Evolutionary conservation across 2,888 invertebrate species (phyloP), one percentile per base, ranked within the genome.

Genomic region (Drosophila yooni): DNA sequence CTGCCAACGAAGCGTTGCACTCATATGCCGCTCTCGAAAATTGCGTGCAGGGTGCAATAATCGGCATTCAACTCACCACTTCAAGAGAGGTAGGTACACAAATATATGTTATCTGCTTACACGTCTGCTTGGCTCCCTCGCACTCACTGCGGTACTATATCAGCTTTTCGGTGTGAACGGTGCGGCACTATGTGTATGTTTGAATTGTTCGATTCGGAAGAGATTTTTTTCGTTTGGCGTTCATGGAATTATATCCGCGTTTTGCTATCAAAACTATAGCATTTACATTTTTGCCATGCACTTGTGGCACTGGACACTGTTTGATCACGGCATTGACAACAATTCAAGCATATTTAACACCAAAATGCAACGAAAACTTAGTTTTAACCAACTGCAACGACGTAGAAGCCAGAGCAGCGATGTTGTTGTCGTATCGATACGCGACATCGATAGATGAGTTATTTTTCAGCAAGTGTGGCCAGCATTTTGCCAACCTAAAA

Each of bases 31-130:
- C 69, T 57, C 79, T 57, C 43, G 38, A 57, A 66, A 71, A 74
- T 74, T 81, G 74, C 67, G 73, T 82, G 89, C 81, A 85, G 87
- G 89, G 87, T 89, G 82, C 79, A 77, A 74, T 88, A 88, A 86
- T 88, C 86, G 89, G 89, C 87, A 82, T 87, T 82, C 84, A 86
- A 84, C 87, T 83, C 87, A 83, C 83, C 83, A 83, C 87, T 82
- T 84, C 54, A 87, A 87, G 88, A 88, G 84, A 86, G 82, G 86
- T 88, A 85, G 88, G 88, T 88, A 87, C 83, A 82, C 77, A 87
- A 89, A 87, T 89, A 76, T 83, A 81, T 85, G 88, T 88, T 87
- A 86, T 87, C 89, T 84, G 38, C 56, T 69, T 52, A 79, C 52
- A 52, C 66, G 34, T 46, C 70, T 74, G 61, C 54, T 79, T 70